Evolutionary conservation across 2,113 vertebrate genomes (phyloP).

Genomic region (Podarcis cretensis): DNA sequence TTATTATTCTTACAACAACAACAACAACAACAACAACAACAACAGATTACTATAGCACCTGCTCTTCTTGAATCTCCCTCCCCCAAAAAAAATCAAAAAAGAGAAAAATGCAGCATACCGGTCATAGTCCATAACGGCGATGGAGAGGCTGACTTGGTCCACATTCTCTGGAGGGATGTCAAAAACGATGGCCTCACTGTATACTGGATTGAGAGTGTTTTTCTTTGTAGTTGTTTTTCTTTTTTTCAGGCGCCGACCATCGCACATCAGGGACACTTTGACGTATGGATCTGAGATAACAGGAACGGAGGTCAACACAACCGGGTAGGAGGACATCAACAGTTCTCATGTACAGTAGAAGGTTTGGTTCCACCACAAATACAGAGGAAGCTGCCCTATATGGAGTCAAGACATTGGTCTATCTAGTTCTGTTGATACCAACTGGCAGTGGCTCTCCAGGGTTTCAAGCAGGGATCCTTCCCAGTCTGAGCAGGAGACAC

Average conservation of each 20-base stretch:
- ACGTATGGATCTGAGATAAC: slow-evolving; percentile 90
- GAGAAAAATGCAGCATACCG: slow-evolving; percentile 77
- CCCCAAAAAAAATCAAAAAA: too few species aligned
- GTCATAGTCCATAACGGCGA: slow-evolving; percentile 97
- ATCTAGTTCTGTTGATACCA: too few species aligned
- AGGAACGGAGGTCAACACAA: slow-evolving; percentile 15
- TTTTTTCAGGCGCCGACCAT: slow-evolving; percentile 94
- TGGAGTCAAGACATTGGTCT: too few species aligned
- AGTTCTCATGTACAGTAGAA: neutral
- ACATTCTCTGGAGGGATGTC: slow-evolving; percentile 98
- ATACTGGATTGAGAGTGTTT: slow-evolving; percentile 92
- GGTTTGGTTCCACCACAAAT: neutral
- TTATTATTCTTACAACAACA: too few species aligned
- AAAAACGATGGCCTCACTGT: slow-evolving; percentile 98
- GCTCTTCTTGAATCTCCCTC: too few species aligned
- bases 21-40: too few species aligned
- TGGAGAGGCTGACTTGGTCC: slow-evolving; percentile 97
- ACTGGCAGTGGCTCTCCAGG: too few species aligned
- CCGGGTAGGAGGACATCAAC: neutral
- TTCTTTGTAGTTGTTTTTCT: slow-evolving; percentile 96
- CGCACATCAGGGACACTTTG: slow-evolving; percentile 96
- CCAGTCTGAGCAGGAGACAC: neutral
- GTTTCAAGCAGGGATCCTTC: neutral
- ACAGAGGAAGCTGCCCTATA: neutral
- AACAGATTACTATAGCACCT: too few species aligned